Base-by-base conservation (phyloP, 2,797 vertebrate genomes). In the Syngnathus acus region DNA sequence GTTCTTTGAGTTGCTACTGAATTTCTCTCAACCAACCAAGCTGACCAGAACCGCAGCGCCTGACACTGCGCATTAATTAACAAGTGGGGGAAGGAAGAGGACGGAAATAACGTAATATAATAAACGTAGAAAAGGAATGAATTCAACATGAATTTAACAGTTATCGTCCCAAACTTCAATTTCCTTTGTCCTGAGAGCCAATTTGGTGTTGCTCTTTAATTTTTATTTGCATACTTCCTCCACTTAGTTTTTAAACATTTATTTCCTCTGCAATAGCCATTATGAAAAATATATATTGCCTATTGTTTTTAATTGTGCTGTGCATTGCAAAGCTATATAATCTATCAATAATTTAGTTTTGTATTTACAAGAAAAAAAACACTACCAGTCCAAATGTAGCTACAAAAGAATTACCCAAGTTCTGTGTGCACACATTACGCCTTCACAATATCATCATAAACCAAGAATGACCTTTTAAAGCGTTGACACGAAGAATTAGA, bases 61-160 rank as follows among this genome's bases (percentile, higher is more conserved):
- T 89, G 87, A 87, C 86, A 85, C 80, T 76, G 78, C 73, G 83
- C 84, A 86, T 89, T 90, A 89, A 90, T 91, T 89, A 89, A 86
- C 74, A 73, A 19, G 26, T 45, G 4, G 5, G 38, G 57, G 55
- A 66, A 72, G 82, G 84, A 76, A 62, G 40, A 60, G 75, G 72
- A 78, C 51, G 62, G 73, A 83, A 82, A 86, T 79, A 84, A 79
- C 51, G 72, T 17, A 40, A 17, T 55, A 75, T 70, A 72, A 79
- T 64, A 72, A 66, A 64, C 1, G 4, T n/a, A 7, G 39, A 72
- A 72, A 72, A 74, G 61, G 54, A 48, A 58, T 48, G 11, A 65
- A 66, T 11, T 2, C 58, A 73, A 9, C 61, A 71, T 43, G 42
- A 55, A 65, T 40, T 69, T 67, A 68, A 70, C 67, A 65, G 62